These are phyloP conservation scores for Agrotis puta DNA, from an alignment of 2,888 invertebrate species.

Conservation along the genomic window DNA sequence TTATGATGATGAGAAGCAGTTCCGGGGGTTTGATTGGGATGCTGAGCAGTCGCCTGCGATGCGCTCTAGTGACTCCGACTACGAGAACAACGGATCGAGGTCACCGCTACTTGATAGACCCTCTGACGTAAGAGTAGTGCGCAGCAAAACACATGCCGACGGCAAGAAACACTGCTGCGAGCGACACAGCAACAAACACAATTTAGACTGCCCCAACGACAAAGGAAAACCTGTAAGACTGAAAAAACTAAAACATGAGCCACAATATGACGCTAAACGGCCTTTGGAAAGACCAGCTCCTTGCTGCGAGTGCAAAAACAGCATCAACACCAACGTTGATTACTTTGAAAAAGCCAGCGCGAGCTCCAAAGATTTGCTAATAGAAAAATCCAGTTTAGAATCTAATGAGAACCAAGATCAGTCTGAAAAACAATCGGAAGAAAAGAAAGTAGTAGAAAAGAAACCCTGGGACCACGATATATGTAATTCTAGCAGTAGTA, in stretches of 20 bases:
- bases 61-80: conserved; percentile 92
- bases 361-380: conserved; percentile 93
- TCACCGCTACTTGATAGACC: conserved; percentile 92
- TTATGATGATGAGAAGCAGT: conserved; percentile 91
- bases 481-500: conserved; percentile 91
- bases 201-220: conserved; percentile 79
- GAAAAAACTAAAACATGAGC: conserved; percentile 85
- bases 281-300: conserved; percentile 70
- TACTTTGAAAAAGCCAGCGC: conserved; percentile 93
- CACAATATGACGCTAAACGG: conserved; percentile 75
- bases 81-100: conserved; percentile 93
- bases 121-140: conserved; percentile 84
- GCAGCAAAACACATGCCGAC: conserved; percentile 82
- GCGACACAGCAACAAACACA: conserved; percentile 78
- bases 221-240: conserved; percentile 86
- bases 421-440: conserved; percentile 75
- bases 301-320: conserved; percentile 82
- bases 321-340: conserved; percentile 72
- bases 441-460: conserved; percentile 77
- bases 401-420: conserved; percentile 87
- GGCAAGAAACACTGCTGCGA: conserved; percentile 84
- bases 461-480: conserved; percentile 90
- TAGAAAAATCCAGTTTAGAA: conserved; percentile 91
- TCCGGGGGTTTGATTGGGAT: conserved; percentile 89
- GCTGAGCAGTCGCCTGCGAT: conserved; percentile 86